These are phyloP conservation scores for Scophthalmus maximus DNA, from an alignment of 2,113 vertebrate genomes.

Conservation along the genomic window DNA sequence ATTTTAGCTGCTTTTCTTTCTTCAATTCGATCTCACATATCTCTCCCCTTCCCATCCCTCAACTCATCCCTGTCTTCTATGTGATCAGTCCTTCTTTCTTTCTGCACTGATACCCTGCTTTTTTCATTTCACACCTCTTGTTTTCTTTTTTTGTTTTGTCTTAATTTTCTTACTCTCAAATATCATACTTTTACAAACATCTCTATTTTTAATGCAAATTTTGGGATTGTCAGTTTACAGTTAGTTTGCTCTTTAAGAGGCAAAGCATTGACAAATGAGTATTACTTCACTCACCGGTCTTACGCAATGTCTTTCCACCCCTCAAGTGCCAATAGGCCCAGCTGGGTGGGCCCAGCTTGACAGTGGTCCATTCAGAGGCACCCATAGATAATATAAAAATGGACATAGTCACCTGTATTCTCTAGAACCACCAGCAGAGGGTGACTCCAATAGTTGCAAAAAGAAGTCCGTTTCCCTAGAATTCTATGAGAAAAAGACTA, in stretches of 20 bases:
- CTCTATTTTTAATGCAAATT: not conserved
- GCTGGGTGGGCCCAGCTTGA: constrained; percentile 2
- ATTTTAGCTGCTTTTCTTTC: constrained; percentile 16
- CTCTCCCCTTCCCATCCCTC: constrained; percentile 5
- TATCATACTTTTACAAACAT: not conserved
- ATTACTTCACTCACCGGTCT: not conserved
- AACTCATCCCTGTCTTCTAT: not conserved
- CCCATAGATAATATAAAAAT: too few species aligned
- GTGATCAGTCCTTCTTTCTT: not conserved
- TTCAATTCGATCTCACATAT: constrained; percentile 3
- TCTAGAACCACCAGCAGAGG: too few species aligned
- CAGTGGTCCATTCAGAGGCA: not conserved
- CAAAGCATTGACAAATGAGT: not conserved
- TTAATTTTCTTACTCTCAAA: not conserved
- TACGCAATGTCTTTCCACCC: not conserved
- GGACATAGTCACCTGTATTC: too few species aligned
- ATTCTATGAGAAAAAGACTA: too few species aligned
- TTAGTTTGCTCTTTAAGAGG: not conserved
- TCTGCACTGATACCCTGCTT: not conserved
- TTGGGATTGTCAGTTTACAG: too few species aligned
- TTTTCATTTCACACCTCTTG: not conserved
- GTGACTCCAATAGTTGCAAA: too few species aligned
- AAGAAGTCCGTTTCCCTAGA: too few species aligned
- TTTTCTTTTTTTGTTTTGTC: not conserved
- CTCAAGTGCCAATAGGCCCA: not conserved